Percentiles rank a stretch among this genome's conserved stretches.
These are phyloP conservation scores for Camptogramma bilineatum DNA, from an alignment of 2,888 invertebrate species.

Conservation along the genomic window DNA sequence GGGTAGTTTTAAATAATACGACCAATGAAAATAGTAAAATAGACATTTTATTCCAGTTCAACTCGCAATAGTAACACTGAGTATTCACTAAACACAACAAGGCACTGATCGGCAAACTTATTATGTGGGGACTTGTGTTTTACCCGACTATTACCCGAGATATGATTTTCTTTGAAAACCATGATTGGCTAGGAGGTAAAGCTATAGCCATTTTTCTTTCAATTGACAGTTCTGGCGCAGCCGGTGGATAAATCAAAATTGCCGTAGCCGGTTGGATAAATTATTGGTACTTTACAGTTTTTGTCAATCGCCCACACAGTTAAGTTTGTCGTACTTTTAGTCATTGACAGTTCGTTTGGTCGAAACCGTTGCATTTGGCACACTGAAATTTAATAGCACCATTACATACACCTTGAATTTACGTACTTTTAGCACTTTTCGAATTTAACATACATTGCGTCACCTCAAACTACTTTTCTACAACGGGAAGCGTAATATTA, in stretches of 20 bases:
- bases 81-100: conserved; percentile 76
- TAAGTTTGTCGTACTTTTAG: conserved; percentile 20
- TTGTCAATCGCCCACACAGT: conserved; percentile 3
- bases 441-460: conserved; percentile 14
- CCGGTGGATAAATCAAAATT: neutral
- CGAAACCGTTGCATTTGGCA: conserved; percentile 22
- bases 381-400: conserved; percentile 21
- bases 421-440: conserved; percentile 23
- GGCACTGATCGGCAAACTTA: conserved; percentile 18
- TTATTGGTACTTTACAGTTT: neutral
- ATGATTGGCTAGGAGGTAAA: neutral
- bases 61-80: conserved; percentile 79
- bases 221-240: conserved; percentile 7
- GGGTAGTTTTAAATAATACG: conserved; percentile 64
- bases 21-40: conserved; percentile 85
- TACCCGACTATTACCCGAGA: neutral
- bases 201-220: neutral
- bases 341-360: conserved; percentile 14
- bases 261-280: conserved; percentile 13
- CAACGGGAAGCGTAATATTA: neutral
- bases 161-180: neutral
- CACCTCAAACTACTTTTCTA: conserved; percentile 3
- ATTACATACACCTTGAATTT: conserved; percentile 12
- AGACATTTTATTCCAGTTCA: conserved; percentile 81
- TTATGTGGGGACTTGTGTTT: neutral